phyloP scores from a whole-genome alignment of 2,797 vertebrate species.

The Rhyacichthys aspro region DNA sequence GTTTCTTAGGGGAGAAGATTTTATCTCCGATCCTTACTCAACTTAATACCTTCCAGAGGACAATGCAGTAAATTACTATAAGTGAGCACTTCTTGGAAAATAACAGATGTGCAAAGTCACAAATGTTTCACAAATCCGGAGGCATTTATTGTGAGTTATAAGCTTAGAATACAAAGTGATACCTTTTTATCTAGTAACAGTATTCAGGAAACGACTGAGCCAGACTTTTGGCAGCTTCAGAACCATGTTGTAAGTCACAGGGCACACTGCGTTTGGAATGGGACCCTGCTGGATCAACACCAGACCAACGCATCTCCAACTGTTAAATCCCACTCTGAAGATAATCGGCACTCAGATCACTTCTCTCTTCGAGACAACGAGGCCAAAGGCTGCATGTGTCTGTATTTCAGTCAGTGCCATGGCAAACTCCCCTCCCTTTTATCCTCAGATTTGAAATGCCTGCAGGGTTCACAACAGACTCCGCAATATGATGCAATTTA shows the following conservation, averaged over 20 bases:
- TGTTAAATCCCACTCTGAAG: conserved; percentile 1
- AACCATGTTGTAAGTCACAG: conserved; percentile 10
- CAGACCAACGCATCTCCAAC: conserved; percentile 11
- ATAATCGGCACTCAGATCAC: conserved; percentile 24
- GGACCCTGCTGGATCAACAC: conserved; percentile 13
- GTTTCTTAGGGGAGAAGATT: neutral
- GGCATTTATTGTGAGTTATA: conserved; percentile 2
- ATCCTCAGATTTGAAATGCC: conserved; percentile 9
- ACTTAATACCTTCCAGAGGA: neutral
- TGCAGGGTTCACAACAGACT: conserved; percentile 29
- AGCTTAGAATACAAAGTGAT: conserved; percentile 4
- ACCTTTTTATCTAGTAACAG: conserved; percentile 12
- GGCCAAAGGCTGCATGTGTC: neutral
- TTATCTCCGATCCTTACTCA: neutral
- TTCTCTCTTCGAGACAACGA: neutral
- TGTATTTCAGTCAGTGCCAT: conserved; percentile 19
- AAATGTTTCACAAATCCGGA: neutral
- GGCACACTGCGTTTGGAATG: conserved; percentile 5
- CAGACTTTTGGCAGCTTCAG: conserved; percentile 5
- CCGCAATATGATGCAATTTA: conserved; percentile 32
- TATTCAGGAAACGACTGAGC: neutral
- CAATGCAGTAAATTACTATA: neutral
- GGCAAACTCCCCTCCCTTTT: conserved; percentile 1
- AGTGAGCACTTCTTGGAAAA: neutral
- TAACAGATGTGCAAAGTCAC: conserved; percentile 12